Conservation (phyloP, 1,140 invertebrate species). For the Steinernema feltiae region DNA sequence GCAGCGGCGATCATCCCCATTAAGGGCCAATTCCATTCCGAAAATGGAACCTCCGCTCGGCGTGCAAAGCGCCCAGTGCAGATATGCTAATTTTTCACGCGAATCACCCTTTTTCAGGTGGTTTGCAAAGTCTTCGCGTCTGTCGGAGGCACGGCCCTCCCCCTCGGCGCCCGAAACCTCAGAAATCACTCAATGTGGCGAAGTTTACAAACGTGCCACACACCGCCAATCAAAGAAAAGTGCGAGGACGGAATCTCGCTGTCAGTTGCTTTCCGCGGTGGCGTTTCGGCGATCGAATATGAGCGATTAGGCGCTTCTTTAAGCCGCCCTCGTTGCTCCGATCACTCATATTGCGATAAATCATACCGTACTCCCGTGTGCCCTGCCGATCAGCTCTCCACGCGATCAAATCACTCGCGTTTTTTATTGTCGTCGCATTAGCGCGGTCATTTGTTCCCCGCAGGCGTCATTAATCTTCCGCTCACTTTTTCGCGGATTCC, state of each 20-base stretch:
- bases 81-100: conserved; percentile 5
- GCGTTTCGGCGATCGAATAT: neutral
- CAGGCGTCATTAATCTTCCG: neutral
- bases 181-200: neutral
- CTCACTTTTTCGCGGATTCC: neutral
- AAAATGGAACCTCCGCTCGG: neutral
- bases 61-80: no score
- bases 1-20: neutral
- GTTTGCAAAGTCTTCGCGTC: neutral
- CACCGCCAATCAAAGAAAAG: neutral
- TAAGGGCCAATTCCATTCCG: neutral
- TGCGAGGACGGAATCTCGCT: neutral
- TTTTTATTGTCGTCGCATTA: conserved; percentile 5
- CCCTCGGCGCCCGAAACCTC: neutral
- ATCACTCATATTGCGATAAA: no score
- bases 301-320: neutral
- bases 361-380: conserved; percentile 1
- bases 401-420: neutral
- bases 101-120: neutral
- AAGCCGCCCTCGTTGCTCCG: neutral
- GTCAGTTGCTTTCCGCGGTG: neutral
- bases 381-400: neutral
- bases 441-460: conserved; percentile 7
- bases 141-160: neutral
- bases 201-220: conserved; percentile 6